Evolutionary conservation across 2,113 vertebrate genomes (phyloP).

Genomic region (Datnioides undecimradiatus): DNA sequence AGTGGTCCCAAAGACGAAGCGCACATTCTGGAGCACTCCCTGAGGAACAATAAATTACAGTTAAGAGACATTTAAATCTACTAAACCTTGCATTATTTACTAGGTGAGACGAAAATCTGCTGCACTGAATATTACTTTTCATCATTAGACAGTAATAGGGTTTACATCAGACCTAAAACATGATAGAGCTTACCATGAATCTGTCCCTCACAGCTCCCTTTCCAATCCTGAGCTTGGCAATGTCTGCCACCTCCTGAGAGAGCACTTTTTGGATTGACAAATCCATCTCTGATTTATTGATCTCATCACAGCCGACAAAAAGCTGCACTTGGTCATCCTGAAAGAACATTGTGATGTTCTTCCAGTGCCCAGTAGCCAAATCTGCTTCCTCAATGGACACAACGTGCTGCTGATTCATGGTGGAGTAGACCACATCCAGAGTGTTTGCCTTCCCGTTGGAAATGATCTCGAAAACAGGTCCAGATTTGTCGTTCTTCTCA

Average conservation of each 20-base stretch:
- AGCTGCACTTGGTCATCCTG: conserved; percentile 95
- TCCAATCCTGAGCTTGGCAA: conserved; percentile 89
- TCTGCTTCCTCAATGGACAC: conserved; percentile 92
- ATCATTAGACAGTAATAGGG: neutral
- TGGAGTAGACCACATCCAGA: conserved; percentile 91
- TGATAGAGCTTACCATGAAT: conserved; percentile 88
- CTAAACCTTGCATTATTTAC: neutral
- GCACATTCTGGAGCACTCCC: conserved; percentile 97
- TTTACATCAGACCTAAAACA: neutral
- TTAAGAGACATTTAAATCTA: neutral
- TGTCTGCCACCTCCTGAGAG: conserved; percentile 87
- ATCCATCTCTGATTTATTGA: conserved; percentile 91
- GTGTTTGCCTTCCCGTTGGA: conserved; percentile 94
- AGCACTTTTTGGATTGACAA: conserved; percentile 92
- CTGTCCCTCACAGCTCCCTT: conserved; percentile 92
- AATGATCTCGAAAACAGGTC: conserved; percentile 92
- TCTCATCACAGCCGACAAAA: conserved; percentile 94
- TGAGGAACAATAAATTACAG: conserved; percentile 72
- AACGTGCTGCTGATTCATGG: conserved; percentile 86
- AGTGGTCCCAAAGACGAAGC: conserved; percentile 95
- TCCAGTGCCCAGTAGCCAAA: conserved; percentile 93
- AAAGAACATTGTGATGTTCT: conserved; percentile 95
- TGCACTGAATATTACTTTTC: neutral
- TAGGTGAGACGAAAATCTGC: neutral
- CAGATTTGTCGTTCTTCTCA: conserved; percentile 90